Evolutionary conservation across 2,113 vertebrate genomes (phyloP), one percentile per base, ranked within the genome.

Genomic region (Agelaius tricolor): DNA sequence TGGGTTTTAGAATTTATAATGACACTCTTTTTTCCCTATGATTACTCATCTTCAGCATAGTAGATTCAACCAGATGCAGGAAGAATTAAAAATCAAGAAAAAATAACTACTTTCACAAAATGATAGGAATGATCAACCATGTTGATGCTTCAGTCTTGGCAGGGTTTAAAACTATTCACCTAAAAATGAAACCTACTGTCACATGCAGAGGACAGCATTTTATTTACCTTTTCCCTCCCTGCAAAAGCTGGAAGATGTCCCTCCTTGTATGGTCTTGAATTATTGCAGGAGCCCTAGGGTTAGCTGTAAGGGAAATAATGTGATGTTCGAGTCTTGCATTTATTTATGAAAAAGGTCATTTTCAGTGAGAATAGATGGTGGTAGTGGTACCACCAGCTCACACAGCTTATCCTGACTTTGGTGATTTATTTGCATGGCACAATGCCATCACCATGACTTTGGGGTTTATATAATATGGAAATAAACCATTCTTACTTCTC

Each of bases 81-180:
- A 89, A 89, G 76, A 68, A 90, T 94, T 81, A 83, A 73, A 92
- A 93, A 86, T 87, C 86, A 97, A 93, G 73, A 79, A 74, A 74
- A 93, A 92, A 86, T 33, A 47, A 81, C 61, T 89, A 69, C 79
- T 90, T 79, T 85, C 71, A 75, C 15, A 83, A 88, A 92, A 92
- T 80, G 8, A 90, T 46, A 68, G 33, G n/a, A 93, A 52, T 41
- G 19, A 82, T 85, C 39, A 83, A 39, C 44, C 0, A 3, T 61
- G 37, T 52, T 79, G 82, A 73, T 3, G 27, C n/a, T 59, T 76
- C 41, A 73, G 54, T 31, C 61, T 35, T 49, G 93, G 54, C 31
- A 61, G 41, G 5, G 12, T 75, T 93, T 85, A 72, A 93, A 94
- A 68, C 31, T 46, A 30, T 54, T 85, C 41, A 69, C 37, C 26